Conservation (phyloP, 1,140 invertebrate genomes). For the Cotesia vestalis region DNA sequence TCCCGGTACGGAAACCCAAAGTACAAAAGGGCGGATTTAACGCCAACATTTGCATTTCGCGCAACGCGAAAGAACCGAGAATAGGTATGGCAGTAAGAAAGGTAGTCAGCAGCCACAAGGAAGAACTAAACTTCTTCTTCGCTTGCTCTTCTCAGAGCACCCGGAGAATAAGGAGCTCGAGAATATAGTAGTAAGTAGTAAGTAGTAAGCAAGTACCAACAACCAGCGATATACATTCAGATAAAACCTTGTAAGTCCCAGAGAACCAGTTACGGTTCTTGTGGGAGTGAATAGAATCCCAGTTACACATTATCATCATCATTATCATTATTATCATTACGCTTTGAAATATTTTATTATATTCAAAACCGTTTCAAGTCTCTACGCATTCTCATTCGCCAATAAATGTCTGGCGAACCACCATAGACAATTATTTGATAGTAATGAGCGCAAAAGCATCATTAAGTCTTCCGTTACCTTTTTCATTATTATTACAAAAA, state of each 20-base stretch:
- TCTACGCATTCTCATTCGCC: too few relatives aligned
- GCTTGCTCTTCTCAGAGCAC: neutral
- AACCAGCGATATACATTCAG: slow-evolving; percentile 33
- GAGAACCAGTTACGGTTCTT: slow-evolving; percentile 26
- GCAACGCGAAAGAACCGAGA: slow-evolving; percentile 17
- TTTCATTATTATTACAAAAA: too few relatives aligned
- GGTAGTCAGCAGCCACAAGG: slow-evolving; percentile 1
- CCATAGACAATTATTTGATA: too few relatives aligned
- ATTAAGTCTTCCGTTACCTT: too few relatives aligned
- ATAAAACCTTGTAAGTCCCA: slow-evolving; percentile 33
- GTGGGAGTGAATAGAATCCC: slow-evolving; percentile 16
- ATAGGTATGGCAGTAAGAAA: neutral
- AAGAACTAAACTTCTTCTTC: neutral
- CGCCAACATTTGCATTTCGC: slow-evolving; percentile 40
- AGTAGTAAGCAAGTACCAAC: slow-evolving; percentile 1
- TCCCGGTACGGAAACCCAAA: slow-evolving; percentile 38
- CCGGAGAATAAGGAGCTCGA: slow-evolving; percentile 10
- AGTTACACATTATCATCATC: neutral
- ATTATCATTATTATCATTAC: neutral
- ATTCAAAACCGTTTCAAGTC: neutral
- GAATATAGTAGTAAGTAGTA: too few relatives aligned
- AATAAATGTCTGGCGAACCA: too few relatives aligned
- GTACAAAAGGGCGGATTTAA: slow-evolving; percentile 44
- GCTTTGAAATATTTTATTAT: neutral
- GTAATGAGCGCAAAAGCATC: too few relatives aligned